These are phyloP conservation scores for Spondyliosoma cantharus DNA, from an alignment of 2,797 vertebrate species.

Conservation along the genomic window DNA sequence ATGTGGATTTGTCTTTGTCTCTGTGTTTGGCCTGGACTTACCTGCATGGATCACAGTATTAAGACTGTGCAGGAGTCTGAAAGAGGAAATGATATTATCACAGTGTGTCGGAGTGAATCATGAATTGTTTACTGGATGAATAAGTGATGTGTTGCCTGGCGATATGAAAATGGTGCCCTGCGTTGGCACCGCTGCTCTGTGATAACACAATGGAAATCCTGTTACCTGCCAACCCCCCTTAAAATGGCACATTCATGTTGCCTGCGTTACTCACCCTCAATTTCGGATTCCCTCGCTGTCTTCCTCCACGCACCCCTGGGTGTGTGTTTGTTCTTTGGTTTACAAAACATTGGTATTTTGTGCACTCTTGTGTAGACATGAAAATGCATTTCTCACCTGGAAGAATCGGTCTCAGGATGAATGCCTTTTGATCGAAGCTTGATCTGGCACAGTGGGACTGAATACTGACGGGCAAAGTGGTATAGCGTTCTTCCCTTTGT, in stretches of 20 bases:
- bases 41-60: constrained; percentile 18
- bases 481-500: neutral
- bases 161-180: constrained; percentile 51
- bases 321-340: constrained; percentile 24
- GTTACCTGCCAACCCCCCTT: constrained; percentile 34
- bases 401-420: constrained; percentile 12
- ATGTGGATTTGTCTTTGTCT: constrained; percentile 28
- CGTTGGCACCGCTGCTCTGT: constrained; percentile 27
- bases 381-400: constrained; percentile 21
- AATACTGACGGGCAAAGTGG: constrained; percentile 7
- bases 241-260: constrained; percentile 25
- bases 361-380: constrained; percentile 25
- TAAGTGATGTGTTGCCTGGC: constrained; percentile 41
- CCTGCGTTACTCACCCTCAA: constrained; percentile 9
- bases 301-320: neutral
- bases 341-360: constrained; percentile 27
- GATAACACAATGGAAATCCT: constrained; percentile 50
- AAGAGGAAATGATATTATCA: constrained; percentile 55
- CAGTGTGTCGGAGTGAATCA: constrained; percentile 48
- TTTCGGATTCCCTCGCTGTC: constrained; percentile 15
- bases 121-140: constrained; percentile 64
- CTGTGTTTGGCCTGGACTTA: constrained; percentile 16
- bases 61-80: constrained; percentile 38
- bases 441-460: constrained; percentile 11
- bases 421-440: constrained; percentile 21